Conservation (phyloP, 2,888 invertebrate species). For the Rhorus exstirpatorius region DNA sequence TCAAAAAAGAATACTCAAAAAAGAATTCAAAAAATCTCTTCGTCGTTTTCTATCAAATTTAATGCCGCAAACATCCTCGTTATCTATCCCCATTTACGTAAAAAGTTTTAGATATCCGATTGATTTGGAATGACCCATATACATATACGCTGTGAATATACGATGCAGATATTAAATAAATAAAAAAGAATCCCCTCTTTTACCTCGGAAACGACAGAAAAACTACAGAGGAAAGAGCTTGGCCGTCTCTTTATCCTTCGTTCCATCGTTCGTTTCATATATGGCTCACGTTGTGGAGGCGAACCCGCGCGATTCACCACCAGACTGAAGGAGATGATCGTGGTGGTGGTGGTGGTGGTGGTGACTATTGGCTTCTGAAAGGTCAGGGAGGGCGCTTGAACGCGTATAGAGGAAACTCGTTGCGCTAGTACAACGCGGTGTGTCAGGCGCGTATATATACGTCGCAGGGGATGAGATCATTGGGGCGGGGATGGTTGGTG, state of each 20-base stretch:
- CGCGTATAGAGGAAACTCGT: constrained; percentile 79
- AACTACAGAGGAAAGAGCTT: constrained; percentile 64
- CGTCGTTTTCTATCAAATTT: no score
- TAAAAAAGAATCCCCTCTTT: constrained; percentile 11
- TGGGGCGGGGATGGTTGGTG: constrained; percentile 50
- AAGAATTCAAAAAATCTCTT: no score
- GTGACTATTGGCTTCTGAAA: constrained; percentile 81
- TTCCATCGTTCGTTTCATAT: constrained; percentile 72
- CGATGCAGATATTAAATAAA: constrained; percentile 9
- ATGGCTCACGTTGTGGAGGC: constrained; percentile 67
- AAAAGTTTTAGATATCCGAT: not conserved
- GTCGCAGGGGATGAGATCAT: constrained; percentile 48
- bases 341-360: constrained; percentile 54
- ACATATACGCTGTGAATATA: no score
- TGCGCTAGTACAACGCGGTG: constrained; percentile 79
- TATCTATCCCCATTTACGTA: no score
- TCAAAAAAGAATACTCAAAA: no score
- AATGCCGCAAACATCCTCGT: no score
- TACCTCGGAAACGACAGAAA: constrained; percentile 46
- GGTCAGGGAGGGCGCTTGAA: constrained; percentile 71
- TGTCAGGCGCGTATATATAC: constrained; percentile 62
- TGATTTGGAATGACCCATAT: constrained; percentile 5
- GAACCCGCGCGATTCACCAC: constrained; percentile 49
- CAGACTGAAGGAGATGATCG: constrained; percentile 60
- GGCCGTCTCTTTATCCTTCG: constrained; percentile 67